phyloP scores from a whole-genome alignment of 2,888 invertebrate species.

The Thereva unica region DNA sequence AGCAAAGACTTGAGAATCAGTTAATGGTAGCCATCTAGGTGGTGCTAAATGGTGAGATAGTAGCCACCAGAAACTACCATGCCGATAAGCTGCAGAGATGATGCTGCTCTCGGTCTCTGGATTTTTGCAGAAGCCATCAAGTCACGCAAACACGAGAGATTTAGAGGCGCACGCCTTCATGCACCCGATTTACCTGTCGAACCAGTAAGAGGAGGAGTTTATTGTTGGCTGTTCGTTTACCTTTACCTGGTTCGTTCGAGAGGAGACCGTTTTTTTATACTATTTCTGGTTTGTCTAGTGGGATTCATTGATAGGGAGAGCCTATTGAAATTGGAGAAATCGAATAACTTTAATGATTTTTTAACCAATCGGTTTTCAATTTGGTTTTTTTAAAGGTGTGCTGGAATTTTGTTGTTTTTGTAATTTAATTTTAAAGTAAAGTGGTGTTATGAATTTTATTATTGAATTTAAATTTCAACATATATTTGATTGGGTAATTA shows the following conservation, averaged over 20 bases:
- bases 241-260: not conserved
- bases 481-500: too few species aligned
- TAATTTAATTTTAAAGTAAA: too few species aligned
- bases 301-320: too few species aligned
- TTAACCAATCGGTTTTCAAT: too few species aligned
- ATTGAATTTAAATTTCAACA: too few species aligned
- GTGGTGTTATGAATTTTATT: too few species aligned
- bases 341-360: too few species aligned
- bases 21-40: slow-evolving; percentile 14
- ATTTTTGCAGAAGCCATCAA: slow-evolving; percentile 40
- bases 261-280: too few species aligned
- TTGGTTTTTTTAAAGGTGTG: too few species aligned
- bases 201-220: slow-evolving; percentile 40
- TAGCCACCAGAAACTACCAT: slow-evolving; percentile 5
- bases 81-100: slow-evolving; percentile 18
- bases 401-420: too few species aligned
- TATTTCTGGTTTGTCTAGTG: too few species aligned
- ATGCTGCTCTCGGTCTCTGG: slow-evolving; percentile 18
- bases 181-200: slow-evolving; percentile 21
- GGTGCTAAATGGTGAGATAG: slow-evolving; percentile 16
- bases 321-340: too few species aligned
- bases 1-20: not conserved
- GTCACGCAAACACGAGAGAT: slow-evolving; percentile 41
- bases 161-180: slow-evolving; percentile 42
- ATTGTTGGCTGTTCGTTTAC: slow-evolving; percentile 33